Base-by-base conservation (phyloP, 2,888 invertebrate genomes). In the Acanthacorydalis orientalis region DNA sequence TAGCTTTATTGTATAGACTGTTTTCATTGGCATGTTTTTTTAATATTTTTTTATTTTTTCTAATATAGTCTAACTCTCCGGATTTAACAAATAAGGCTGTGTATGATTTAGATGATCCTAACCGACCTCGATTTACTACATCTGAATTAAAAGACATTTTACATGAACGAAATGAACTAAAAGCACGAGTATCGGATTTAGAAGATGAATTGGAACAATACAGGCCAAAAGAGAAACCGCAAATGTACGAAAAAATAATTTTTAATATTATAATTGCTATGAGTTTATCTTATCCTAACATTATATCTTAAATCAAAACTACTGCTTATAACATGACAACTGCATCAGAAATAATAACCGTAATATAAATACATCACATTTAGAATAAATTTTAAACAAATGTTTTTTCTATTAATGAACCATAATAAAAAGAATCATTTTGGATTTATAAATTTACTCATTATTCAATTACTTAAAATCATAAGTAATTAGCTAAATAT, bases 161-260 rank as follows among this genome's bases (percentile, higher is more conserved):
- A 31, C 80, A 85, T 62, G 95, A 97, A 68, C 75, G 95, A 50
- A 96, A 96, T 68, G 89, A 91, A 62, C 73, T 96, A 47, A 90
- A 93, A 61, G 82, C 88, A n/a, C 79, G 84, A 60, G 82, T 97
- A 46, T 83, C 85, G 59, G 86, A 90, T 60, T 76, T 95, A n/a
- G 91, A 93, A 64, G 93, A 95, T 57, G 92, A 95, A 66, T 66
- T 97, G 53, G 82, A 80, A 53, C 73, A 79, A 47, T 75, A 81
- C 60, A 75, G 83, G 62, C 75, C 82, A 54, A 71, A 70, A 64
- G 65, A 59, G 44, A 69, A 70, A 54, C 62, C 63, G 16, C 69
- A 69, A 59, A 64, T 64, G 70, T 69, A 61, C 57, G 67, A 61
- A n/a, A 34, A 37, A 52, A 57, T 52, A 54, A 54, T 50, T 53